These are phyloP conservation scores for Syrista parreyssii DNA, from an alignment of 2,888 invertebrate genomes.

Conservation along the genomic window DNA sequence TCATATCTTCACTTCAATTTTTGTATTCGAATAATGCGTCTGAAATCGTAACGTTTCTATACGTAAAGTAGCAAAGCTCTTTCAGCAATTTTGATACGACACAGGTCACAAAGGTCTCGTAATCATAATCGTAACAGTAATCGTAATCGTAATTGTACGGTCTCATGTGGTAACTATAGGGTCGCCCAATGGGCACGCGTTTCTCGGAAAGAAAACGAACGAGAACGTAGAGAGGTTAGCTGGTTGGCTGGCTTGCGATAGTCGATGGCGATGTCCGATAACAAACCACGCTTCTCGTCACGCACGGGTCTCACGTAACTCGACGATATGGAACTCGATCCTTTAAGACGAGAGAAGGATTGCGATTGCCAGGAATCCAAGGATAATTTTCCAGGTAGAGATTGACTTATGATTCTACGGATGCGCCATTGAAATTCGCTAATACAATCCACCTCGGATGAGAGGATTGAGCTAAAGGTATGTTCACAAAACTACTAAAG, in stretches of 20 bases:
- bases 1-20: neutral
- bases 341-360: neutral
- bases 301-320: conserved; percentile 47
- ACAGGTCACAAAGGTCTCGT: neutral
- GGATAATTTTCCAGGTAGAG: neutral
- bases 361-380: neutral
- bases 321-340: conserved; percentile 38
- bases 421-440: neutral
- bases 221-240: neutral
- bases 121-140: neutral
- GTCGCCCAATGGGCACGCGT: neutral
- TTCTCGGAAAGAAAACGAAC: neutral
- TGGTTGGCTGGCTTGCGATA: conserved; percentile 33
- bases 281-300: conserved; percentile 40
- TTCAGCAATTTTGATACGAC: neutral
- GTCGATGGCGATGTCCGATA: conserved; percentile 40
- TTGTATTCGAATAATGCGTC: neutral
- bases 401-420: neutral
- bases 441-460: neutral
- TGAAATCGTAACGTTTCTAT: neutral
- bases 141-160: neutral
- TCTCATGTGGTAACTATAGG: neutral
- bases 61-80: neutral
- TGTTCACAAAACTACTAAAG: too few relatives aligned
- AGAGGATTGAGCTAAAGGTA: too few relatives aligned